Evolutionary conservation across 2,113 vertebrate genomes (phyloP).

Genomic region (Bombycilla garrulus): DNA sequence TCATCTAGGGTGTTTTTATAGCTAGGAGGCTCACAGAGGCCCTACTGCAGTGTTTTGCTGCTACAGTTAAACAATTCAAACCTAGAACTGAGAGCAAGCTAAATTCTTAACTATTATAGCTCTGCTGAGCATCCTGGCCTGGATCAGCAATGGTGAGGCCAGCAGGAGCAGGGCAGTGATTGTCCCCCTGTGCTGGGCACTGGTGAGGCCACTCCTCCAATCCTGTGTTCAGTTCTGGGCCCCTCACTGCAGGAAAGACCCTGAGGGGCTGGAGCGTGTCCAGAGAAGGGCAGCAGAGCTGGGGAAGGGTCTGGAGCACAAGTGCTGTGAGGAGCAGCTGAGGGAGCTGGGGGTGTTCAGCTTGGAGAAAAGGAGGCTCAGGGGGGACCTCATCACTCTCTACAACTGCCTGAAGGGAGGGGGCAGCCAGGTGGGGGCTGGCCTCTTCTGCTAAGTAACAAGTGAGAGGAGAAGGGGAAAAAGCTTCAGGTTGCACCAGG

Average conservation of each 20-base stretch:
- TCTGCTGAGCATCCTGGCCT: not conserved
- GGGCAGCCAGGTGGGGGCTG: accelerated
- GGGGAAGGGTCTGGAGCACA: not conserved
- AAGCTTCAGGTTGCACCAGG: not conserved
- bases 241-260: not conserved
- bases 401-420: accelerated
- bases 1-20: not conserved
- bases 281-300: not conserved
- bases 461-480: not conserved
- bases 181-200: accelerated
- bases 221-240: not conserved
- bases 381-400: accelerated
- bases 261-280: not conserved
- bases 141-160: not conserved
- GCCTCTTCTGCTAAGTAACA: accelerated
- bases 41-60: not conserved
- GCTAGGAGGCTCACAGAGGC: not conserved
- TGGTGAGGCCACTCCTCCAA: accelerated
- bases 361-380: not conserved
- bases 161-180: not conserved
- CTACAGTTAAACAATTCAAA: not conserved
- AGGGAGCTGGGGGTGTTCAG: not conserved
- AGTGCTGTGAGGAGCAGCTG: not conserved
- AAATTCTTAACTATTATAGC: not conserved
- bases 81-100: not conserved